Percentiles rank a stretch among this genome's conserved stretches.
These are phyloP conservation scores for Sinella curviseta DNA, from an alignment of 1,140 invertebrate species.

Conservation along the genomic window DNA sequence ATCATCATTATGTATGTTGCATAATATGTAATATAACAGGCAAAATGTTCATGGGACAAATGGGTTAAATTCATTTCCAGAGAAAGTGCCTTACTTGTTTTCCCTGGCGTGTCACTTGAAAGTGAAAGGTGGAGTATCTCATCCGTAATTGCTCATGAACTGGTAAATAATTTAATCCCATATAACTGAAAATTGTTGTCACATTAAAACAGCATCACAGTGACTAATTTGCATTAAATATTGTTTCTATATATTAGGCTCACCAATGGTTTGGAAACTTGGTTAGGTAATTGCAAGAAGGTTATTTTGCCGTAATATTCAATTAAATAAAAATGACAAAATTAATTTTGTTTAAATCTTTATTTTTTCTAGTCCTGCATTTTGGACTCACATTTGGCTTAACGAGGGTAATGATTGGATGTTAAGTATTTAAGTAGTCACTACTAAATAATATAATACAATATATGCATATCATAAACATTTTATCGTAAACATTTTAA, in stretches of 20 bases:
- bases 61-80: constrained; percentile 9
- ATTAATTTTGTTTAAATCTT: neutral
- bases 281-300: neutral
- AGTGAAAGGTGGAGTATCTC: constrained; percentile 30
- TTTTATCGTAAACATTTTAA: too few relatives aligned
- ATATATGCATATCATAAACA: neutral
- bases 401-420: constrained; percentile 47
- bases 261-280: constrained; percentile 43
- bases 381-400: constrained; percentile 41
- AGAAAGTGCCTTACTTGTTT: constrained; percentile 37
- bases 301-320: neutral
- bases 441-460: neutral
- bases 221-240: too few relatives aligned
- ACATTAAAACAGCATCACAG: neutral
- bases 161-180: constrained; percentile 12
- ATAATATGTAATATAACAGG: neutral
- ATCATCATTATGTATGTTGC: neutral
- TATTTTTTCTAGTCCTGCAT: neutral
- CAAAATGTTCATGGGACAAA: neutral
- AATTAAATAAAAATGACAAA: neutral
- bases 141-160: constrained; percentile 40
- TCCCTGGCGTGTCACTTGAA: constrained; percentile 28
- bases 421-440: too few relatives aligned
- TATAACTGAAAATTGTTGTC: neutral
- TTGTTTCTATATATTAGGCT: neutral